Base-by-base conservation (phyloP, 2,888 invertebrate species). In the Mesodorylaimus sp. region DNA sequence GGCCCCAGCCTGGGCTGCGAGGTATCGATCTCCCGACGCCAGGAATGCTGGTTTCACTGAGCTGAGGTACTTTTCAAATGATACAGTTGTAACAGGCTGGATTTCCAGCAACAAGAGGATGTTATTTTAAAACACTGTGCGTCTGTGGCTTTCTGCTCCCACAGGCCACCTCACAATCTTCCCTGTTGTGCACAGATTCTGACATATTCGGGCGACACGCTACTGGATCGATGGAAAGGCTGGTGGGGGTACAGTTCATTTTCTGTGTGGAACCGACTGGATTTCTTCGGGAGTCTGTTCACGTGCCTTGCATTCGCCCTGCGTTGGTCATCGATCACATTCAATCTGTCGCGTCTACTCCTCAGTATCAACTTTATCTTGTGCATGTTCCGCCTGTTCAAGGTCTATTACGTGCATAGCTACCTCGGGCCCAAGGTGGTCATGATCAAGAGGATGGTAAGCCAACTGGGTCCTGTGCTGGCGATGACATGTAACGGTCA, bases 351-450 rank as follows among this genome's bases (percentile, higher is more conserved):
- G 1, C 58, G 70, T 13, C 62, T 70, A 13, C 56, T 69, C 23
- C 67, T 68, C 56, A 63, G 65, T 46, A 46, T 68, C 51, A 68
- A 65, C 54, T 61, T 63, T 27, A 59, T 64, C 21, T 55, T 66
- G 43, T 65, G 67, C 57, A 68, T 60, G 55, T 52, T 68, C n/a
- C 56, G 66, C 38, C 54, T 67, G 21, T 62, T 68, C 52, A 61
- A 66, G 51, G 56, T 66, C 28, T 69, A 68, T 59, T 64, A 65
- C 24, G 65, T 65, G 27, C 65, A 65, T 58, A 61, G 60, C 27
- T 61, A 61, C 39, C 61, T 70, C 2, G 70, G 70, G 7, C 70
- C 70, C 1, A 70, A 70, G 54, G 61, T 70, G 3, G 64, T 68
- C 52, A 69, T 70, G 63, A 68, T 70, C 29, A 61, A 63, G 36